A percentile compares a stretch with the other conserved stretches of the same genome.
These are phyloP conservation scores for Acrossocheilus wenchowensis DNA, from an alignment of 2,797 vertebrate genomes.

Conservation along the genomic window DNA sequence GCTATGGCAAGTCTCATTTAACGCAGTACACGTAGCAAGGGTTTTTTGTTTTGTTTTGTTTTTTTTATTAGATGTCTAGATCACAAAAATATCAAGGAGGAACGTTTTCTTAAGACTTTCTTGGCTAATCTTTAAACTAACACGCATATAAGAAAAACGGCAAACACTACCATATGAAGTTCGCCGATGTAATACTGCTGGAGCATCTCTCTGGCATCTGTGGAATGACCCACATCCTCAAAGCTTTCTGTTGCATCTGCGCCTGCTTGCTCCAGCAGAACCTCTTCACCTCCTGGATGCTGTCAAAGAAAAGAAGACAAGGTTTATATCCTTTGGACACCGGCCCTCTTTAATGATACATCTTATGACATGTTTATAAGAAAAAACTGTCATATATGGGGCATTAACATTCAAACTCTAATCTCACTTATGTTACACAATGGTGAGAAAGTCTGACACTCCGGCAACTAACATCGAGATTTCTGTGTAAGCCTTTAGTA, in stretches of 20 bases:
- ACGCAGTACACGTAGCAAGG: too few species aligned
- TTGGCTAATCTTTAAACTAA: neutral
- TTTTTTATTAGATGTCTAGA: too few species aligned
- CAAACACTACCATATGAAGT: conserved; percentile 83
- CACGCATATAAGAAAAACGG: neutral
- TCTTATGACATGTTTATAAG: neutral
- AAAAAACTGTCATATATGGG: too few species aligned
- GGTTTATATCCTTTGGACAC: conserved; percentile 21
- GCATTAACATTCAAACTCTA: neutral
- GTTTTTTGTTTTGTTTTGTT: too few species aligned
- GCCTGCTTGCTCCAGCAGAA: conserved; percentile 92
- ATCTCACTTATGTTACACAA: neutral
- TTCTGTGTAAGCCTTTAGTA: neutral
- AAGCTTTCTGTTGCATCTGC: conserved; percentile 93
- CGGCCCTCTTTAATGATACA: neutral
- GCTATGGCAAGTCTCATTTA: too few species aligned
- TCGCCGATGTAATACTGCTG: conserved; percentile 91
- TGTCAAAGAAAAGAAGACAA: conserved; percentile 56
- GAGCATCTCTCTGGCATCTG: conserved; percentile 86
- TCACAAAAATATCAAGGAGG: neutral
- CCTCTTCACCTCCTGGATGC: conserved; percentile 96
- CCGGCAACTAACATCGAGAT: neutral
- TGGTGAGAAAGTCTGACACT: neutral
- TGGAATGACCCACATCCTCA: conserved; percentile 94
- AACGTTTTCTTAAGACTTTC: neutral